phyloP scores from a whole-genome alignment of 2,113 vertebrate species.

The Varanus salvator region DNA sequence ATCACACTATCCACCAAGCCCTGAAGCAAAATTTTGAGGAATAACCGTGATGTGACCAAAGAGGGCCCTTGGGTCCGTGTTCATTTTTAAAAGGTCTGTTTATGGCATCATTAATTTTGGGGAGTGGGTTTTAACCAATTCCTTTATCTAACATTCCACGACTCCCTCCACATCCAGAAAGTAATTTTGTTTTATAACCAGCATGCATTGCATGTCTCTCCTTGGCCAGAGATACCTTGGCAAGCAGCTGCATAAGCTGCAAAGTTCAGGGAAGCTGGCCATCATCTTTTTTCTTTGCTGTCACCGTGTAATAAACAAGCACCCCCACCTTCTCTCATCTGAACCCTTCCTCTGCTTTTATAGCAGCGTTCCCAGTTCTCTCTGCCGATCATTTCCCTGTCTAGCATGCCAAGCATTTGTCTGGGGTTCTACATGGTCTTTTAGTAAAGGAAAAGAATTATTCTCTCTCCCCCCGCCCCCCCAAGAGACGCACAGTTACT shows the following conservation, averaged over 20 bases:
- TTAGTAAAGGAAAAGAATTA: neutral
- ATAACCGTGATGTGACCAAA: neutral
- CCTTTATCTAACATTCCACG: conserved; percentile 20
- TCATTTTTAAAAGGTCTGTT: neutral
- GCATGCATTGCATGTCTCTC: neutral
- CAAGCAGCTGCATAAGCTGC: neutral
- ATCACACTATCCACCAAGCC: neutral
- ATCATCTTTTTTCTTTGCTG: neutral
- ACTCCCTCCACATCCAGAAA: neutral
- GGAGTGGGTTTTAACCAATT: neutral
- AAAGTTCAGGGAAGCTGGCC: neutral
- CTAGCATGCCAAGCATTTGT: neutral
- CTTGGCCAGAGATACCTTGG: conserved; percentile 10
- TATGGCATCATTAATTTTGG: neutral
- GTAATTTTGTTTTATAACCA: conserved; percentile 3
- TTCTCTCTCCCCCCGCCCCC: no score
- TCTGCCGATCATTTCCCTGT: neutral
- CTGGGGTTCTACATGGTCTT: neutral
- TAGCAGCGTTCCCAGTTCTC: neutral
- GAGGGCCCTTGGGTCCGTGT: neutral
- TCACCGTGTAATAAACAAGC: neutral
- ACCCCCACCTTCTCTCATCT: neutral
- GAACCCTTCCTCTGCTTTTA: neutral
- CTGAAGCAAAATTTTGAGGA: neutral
- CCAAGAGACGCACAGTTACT: neutral